phyloP scores from a whole-genome alignment of 2,113 vertebrate genomes.

The Chitala chitala region DNA sequence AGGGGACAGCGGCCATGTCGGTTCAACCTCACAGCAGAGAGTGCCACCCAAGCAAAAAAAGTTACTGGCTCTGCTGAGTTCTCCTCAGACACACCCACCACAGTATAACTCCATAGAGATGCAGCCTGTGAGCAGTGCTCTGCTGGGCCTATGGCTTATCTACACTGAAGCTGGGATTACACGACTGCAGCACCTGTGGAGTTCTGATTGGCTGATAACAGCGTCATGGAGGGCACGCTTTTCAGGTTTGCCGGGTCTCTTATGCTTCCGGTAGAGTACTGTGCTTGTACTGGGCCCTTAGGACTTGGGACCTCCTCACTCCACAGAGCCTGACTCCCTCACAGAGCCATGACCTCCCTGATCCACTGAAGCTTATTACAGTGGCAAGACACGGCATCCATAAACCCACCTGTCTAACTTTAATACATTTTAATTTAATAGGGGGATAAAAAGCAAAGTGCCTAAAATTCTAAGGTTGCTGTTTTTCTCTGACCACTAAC shows the following conservation, averaged over 20 bases:
- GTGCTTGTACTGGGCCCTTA: not conserved
- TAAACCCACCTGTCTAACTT: conserved; percentile 3
- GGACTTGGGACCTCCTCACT: not conserved
- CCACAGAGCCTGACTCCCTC: not conserved
- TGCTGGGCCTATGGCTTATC: no score
- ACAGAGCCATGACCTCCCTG: not conserved
- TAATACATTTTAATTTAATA: conserved; percentile 3
- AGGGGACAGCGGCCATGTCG: no score
- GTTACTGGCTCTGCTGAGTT: no score
- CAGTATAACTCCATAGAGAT: no score
- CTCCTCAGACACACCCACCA: no score
- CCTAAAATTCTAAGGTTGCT: conserved; percentile 32
- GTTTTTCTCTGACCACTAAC: conserved; percentile 38
- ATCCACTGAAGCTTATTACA: not conserved
- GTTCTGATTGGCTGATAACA: not conserved
- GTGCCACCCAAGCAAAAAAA: no score
- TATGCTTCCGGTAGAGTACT: not conserved
- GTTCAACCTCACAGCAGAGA: no score
- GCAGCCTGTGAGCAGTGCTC: no score
- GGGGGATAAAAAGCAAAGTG: not conserved
- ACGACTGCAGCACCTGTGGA: not conserved
- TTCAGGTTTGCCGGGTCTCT: no score
- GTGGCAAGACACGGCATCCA: conserved; percentile 1
- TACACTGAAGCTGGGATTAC: no score
- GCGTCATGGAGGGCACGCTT: no score